These are phyloP conservation scores for Eira barbara DNA, from an alignment of 2,113 vertebrate genomes.

Conservation along the genomic window DNA sequence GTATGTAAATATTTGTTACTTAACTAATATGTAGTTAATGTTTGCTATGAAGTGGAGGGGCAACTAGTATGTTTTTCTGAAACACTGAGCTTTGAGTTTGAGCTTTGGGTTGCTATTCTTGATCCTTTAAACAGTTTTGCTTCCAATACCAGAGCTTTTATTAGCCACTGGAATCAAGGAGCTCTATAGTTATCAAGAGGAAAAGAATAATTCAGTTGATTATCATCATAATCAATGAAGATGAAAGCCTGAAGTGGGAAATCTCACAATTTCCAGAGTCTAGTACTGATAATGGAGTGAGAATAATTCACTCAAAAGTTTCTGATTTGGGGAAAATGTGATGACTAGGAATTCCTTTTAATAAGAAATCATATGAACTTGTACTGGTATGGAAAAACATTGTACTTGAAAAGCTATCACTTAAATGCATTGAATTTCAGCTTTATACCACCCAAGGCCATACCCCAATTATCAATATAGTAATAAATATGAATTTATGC, in stretches of 20 bases:
- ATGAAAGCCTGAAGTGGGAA: slow-evolving; percentile 29
- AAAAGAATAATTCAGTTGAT: slow-evolving; percentile 61
- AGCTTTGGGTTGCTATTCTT: neutral
- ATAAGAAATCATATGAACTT: slow-evolving; percentile 59
- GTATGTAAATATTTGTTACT: slow-evolving; percentile 9
- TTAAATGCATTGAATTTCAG: slow-evolving; percentile 17
- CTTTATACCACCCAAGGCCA: neutral
- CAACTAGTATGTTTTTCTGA: slow-evolving; percentile 30
- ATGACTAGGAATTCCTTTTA: slow-evolving; percentile 44
- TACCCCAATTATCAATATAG: neutral
- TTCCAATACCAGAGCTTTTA: neutral
- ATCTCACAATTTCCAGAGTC: slow-evolving; percentile 18
- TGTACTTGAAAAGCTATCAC: slow-evolving; percentile 55
- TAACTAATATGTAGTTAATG: neutral
- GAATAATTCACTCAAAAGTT: slow-evolving; percentile 75
- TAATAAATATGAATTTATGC: neutral
- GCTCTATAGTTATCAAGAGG: slow-evolving; percentile 3
- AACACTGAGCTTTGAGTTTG: neutral
- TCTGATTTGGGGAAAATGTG: slow-evolving; percentile 71
- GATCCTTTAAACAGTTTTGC: slow-evolving; percentile 11
- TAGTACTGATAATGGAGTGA: slow-evolving; percentile 56
- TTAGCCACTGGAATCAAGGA: slow-evolving; percentile 56
- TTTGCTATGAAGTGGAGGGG: neutral
- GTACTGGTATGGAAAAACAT: slow-evolving; percentile 59
- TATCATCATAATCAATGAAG: slow-evolving; percentile 64